Base-by-base conservation (phyloP, 2,888 invertebrate species). In the Ectemnius lituratus region DNA sequence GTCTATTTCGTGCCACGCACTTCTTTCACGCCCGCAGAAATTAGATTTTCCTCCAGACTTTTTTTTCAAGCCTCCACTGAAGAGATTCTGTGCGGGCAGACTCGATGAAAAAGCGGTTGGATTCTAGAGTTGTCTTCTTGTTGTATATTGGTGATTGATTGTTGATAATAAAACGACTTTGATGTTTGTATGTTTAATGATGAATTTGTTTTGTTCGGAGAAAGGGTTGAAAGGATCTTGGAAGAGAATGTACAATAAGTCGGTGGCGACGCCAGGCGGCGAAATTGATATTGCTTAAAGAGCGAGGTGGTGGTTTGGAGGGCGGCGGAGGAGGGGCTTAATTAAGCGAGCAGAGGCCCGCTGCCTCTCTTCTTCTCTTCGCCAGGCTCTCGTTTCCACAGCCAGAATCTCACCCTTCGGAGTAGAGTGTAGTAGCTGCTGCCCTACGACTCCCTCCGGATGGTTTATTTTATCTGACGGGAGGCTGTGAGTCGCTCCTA, bases 211-310 rank as follows among this genome's bases (percentile, higher is more conserved):
- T 23, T 2, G 47, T 11, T 47, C 4, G n/a, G 47, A 28, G 52
- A 37, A 64, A 57, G 28, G 59, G 16, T 49, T 52, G 49, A 3
- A 23, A 2, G 3, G 23, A 47, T 28, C n/a, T 52, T 52, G 20
- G 52, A n/a, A 23, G 56, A 47, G 58, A 68, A 45, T n/a, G 78
- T 78, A n/a, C n/a, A n/a, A n/a, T n/a, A 79, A 66, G 68, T 62
- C 67, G 20, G 58, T 16, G 62, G 37, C 58, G 52, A 57, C 45
- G 63, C 65, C 66, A 65, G 76, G 83, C 76, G 83, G 81, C 80
- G 76, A 85, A 81, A 84, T 82, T 83, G 78, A 78, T 76, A 78
- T 72, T 73, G 73, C 63, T 75, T 70, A 75, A 78, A 73, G 67
- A 71, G 37, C 64, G 63, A 68, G 70, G 61, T 70, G 74, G 75